A percentile compares a stretch with the other conserved stretches of the same genome.
Conservation (phyloP, 2,888 invertebrate genomes). For the Melangyna quadrimaculata region DNA sequence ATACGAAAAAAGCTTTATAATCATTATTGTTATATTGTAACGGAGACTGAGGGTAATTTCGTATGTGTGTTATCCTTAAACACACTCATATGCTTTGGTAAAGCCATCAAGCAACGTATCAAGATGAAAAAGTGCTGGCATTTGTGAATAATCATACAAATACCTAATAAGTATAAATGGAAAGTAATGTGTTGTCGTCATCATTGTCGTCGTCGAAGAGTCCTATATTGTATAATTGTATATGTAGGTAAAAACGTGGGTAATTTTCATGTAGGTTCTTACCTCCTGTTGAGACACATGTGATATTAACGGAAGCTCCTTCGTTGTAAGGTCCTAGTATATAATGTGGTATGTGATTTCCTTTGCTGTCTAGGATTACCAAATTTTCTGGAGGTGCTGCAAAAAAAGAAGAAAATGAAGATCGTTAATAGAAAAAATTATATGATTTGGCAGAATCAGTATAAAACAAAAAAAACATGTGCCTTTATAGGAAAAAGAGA, state of each 20-base stretch:
- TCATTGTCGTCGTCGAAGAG: neutral
- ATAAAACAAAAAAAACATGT: neutral
- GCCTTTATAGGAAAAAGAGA: neutral
- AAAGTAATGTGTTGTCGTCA: slow-evolving; percentile 16
- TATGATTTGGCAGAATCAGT: neutral
- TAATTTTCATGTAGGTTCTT: slow-evolving; percentile 79
- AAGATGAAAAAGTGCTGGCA: slow-evolving; percentile 6
- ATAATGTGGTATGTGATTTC: slow-evolving; percentile 88
- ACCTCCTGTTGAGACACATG: slow-evolving; percentile 94
- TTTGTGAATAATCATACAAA: slow-evolving; percentile 47
- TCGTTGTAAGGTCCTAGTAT: slow-evolving; percentile 93
- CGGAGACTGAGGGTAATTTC: neutral
- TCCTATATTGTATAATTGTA: neutral
- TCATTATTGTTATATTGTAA: slow-evolving; percentile 42
- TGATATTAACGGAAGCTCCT: slow-evolving; percentile 90
- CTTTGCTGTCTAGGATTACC: slow-evolving; percentile 90
- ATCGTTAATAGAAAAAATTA: neutral
- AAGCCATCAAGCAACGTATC: slow-evolving; percentile 20
- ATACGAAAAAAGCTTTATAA: slow-evolving; percentile 48
- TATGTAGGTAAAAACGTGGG: neutral
- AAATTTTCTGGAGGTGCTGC: slow-evolving; percentile 91
- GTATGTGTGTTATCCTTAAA: slow-evolving; percentile 6
- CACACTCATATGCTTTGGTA: slow-evolving; percentile 1
- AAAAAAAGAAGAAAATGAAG: slow-evolving; percentile 78
- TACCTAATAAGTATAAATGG: slow-evolving; percentile 46